Conservation (phyloP, 2,888 invertebrate species). For the Alentia gelatinosa region DNA sequence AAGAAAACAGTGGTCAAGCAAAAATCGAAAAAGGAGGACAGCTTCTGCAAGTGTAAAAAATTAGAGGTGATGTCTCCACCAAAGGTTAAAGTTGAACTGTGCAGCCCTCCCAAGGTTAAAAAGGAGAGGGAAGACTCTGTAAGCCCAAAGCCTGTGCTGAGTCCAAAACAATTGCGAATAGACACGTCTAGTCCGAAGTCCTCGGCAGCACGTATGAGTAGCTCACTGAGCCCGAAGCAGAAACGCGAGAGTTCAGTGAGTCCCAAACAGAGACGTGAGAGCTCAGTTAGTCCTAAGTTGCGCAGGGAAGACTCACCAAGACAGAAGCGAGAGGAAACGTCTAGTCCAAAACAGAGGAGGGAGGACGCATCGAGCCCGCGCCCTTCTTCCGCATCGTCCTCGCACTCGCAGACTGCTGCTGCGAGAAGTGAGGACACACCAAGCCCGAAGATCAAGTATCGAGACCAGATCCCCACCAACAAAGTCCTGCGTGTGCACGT, state of each 20-base stretch:
- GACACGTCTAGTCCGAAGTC: constrained; percentile 46
- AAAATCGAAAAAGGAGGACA: neutral
- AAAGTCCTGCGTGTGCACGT: constrained; percentile 38
- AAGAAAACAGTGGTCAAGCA: neutral
- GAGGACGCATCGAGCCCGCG: neutral
- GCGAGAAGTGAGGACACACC: neutral
- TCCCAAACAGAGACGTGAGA: neutral
- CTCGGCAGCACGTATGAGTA: neutral
- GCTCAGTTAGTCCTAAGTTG: neutral
- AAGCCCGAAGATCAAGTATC: constrained; percentile 16
- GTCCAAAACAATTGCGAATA: constrained; percentile 35
- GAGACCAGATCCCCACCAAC: constrained; percentile 28
- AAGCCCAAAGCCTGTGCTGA: constrained; percentile 14
- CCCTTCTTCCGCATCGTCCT: neutral
- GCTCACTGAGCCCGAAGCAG: neutral
- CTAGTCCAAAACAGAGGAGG: neutral
- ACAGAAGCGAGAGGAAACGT: neutral
- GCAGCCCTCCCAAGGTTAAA: neutral
- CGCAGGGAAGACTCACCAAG: neutral
- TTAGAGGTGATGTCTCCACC: neutral
- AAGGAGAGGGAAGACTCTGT: constrained; percentile 14
- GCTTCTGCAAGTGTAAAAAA: neutral
- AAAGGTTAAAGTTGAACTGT: constrained; percentile 30
- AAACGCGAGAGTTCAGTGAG: neutral
- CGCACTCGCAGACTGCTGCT: neutral